Percentiles rank a stretch among this genome's conserved stretches.
Conservation (phyloP, 2,888 invertebrate genomes). For the Noctuana brunneofusca region DNA sequence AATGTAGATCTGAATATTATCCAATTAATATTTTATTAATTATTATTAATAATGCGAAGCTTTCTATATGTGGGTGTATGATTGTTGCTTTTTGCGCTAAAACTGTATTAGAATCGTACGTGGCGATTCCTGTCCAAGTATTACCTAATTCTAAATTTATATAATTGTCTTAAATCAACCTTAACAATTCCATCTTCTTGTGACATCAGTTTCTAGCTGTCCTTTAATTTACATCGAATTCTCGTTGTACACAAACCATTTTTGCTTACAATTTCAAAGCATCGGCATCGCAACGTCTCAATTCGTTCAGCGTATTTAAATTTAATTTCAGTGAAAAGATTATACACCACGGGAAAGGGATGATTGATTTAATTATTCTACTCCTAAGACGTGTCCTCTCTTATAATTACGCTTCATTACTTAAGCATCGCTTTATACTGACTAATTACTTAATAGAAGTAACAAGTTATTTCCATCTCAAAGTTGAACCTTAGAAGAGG, state of each 20-base stretch:
- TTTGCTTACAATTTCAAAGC: constrained; percentile 56
- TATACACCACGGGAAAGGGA: constrained; percentile 74
- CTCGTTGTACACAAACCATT: constrained; percentile 17
- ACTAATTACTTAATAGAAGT: constrained; percentile 82
- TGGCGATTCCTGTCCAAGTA: too few species aligned
- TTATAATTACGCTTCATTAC: constrained; percentile 81
- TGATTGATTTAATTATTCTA: constrained; percentile 81
- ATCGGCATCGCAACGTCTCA: constrained; percentile 59
- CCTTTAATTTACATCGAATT: constrained; percentile 1
- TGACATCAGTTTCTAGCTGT: too few species aligned
- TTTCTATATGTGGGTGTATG: too few species aligned
- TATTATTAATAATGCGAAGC: too few species aligned
- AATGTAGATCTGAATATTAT: too few species aligned
- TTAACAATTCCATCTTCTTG: background rate
- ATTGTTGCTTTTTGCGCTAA: too few species aligned
- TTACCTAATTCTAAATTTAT: background rate
- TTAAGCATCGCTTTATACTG: constrained; percentile 81
- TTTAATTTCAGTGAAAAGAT: constrained; percentile 77
- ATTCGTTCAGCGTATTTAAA: constrained; percentile 70
- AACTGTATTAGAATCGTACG: too few species aligned
- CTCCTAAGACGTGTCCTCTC: constrained; percentile 80
- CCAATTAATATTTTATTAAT: too few species aligned
- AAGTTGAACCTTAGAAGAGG: constrained; percentile 63
- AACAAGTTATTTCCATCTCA: constrained; percentile 79
- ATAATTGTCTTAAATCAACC: background rate